Percentiles rank a stretch among this genome's conserved stretches.
Conservation (phyloP, 1,140 invertebrate genomes). For the Venustaconcha ellipsiformis region DNA sequence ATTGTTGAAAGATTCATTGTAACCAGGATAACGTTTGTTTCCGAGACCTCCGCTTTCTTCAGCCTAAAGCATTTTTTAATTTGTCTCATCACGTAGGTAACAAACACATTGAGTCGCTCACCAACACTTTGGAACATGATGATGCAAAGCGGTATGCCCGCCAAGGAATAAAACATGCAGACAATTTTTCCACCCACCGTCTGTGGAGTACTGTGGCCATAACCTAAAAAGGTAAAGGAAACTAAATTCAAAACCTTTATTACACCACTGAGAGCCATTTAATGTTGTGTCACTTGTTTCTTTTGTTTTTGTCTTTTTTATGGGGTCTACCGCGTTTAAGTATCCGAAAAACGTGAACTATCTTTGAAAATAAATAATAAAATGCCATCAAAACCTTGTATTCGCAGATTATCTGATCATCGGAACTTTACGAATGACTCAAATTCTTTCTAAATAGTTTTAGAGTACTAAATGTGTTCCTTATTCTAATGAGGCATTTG, state of each 20-base stretch:
- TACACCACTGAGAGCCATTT: neutral
- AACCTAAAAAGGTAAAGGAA: constrained; percentile 61
- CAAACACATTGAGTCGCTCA: constrained; percentile 68
- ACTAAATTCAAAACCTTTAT: neutral
- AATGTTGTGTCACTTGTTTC: neutral
- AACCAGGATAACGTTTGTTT: constrained; percentile 96
- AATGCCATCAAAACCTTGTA: no score
- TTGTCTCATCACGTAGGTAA: constrained; percentile 64
- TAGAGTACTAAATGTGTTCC: no score
- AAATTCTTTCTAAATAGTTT: no score
- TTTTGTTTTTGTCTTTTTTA: no score
- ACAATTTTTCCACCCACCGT: constrained; percentile 68
- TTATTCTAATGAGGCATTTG: no score
- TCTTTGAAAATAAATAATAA: no score
- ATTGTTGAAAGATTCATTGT: constrained; percentile 95
- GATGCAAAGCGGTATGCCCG: constrained; percentile 67
- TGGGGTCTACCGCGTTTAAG: no score
- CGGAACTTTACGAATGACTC: no score
- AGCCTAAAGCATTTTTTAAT: constrained; percentile 63
- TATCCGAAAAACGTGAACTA: no score
- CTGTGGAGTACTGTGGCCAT: constrained; percentile 72
- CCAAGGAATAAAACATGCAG: constrained; percentile 69
- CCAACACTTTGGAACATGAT: constrained; percentile 71
- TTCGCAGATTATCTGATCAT: no score
- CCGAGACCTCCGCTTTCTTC: constrained; percentile 78